Percentiles rank a stretch among this genome's conserved stretches.
These are phyloP conservation scores for Cydia pomonella DNA, from an alignment of 1,140 invertebrate species.

Conservation along the genomic window DNA sequence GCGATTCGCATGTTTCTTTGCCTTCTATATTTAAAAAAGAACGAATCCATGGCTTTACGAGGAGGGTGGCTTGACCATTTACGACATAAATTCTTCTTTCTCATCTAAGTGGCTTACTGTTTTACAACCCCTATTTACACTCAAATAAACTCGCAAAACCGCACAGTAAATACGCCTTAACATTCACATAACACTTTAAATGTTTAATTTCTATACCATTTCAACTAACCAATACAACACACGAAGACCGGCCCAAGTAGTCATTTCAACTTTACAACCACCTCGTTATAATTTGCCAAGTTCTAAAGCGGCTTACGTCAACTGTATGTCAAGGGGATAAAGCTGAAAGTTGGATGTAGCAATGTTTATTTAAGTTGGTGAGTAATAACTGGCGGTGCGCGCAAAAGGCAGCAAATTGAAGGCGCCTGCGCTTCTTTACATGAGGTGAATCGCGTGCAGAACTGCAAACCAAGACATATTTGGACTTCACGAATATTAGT, in stretches of 20 bases:
- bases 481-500: not conserved
- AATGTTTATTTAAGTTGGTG: not conserved
- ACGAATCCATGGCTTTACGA: too few species aligned
- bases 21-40: too few species aligned
- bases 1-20: too few species aligned
- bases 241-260: not conserved
- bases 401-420: conserved; percentile 8
- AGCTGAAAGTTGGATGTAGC: not conserved
- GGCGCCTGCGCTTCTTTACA: conserved; percentile 1
- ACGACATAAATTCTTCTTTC: too few species aligned
- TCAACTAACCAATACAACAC: conserved; percentile 2
- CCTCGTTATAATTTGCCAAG: conserved; percentile 4
- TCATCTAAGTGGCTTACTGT: too few species aligned
- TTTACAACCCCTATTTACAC: not conserved
- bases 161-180: not conserved
- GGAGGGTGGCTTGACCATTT: too few species aligned
- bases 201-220: conserved; percentile 12
- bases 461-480: not conserved
- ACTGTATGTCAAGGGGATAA: not conserved
- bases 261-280: conserved; percentile 10
- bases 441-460: not conserved
- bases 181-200: not conserved
- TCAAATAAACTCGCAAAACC: not conserved
- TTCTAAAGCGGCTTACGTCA: not conserved
- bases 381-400: conserved; percentile 9